phyloP scores from a whole-genome alignment of 2,797 vertebrate species.

The Bryconaethiops microstoma region DNA sequence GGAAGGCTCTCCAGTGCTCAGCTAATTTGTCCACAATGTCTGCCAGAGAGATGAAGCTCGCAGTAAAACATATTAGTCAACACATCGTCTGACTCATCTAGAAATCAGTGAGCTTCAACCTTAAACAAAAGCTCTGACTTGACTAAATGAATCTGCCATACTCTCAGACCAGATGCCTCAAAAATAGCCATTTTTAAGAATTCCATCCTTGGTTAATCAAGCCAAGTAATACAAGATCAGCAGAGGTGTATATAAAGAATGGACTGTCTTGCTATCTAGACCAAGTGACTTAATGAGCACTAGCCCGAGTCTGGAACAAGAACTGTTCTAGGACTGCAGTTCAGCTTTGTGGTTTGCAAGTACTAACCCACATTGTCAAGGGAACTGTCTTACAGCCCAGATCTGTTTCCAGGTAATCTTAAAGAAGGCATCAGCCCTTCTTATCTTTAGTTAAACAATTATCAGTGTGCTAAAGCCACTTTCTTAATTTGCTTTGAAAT shows the following conservation, averaged over 20 bases:
- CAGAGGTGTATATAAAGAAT: neutral
- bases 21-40: neutral
- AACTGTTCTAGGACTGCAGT: too few relatives aligned
- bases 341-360: neutral
- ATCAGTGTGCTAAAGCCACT: slow-evolving; percentile 1
- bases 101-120: neutral
- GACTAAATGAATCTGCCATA: neutral
- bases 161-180: neutral
- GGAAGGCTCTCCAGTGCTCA: neutral
- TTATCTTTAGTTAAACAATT: slow-evolving; percentile 18
- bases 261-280: neutral
- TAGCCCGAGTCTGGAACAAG: neutral
- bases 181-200: neutral
- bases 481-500: slow-evolving; percentile 45
- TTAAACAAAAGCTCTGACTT: neutral
- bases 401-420: neutral
- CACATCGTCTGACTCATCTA: neutral
- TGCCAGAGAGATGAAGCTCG: neutral
- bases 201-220: neutral
- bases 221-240: neutral
- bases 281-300: neutral
- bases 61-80: neutral
- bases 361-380: neutral
- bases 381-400: neutral
- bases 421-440: slow-evolving; percentile 6